These are phyloP conservation scores for Phataginus tetradactyla DNA, from an alignment of 2,797 vertebrate species.

Conservation along the genomic window DNA sequence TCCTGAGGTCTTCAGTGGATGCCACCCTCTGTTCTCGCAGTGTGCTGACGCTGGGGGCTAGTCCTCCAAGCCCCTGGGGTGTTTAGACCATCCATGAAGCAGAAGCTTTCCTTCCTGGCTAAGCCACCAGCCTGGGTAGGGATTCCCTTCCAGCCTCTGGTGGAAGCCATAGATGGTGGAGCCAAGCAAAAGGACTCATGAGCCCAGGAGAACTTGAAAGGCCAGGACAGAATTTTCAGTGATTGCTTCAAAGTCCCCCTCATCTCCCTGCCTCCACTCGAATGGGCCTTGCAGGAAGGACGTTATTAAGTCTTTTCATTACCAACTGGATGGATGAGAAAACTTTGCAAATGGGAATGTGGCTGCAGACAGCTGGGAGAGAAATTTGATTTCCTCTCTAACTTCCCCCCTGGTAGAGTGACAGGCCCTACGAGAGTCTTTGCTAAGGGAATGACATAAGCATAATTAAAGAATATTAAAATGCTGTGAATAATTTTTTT, in stretches of 20 bases:
- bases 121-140: neutral
- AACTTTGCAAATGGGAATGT: slow-evolving; percentile 59
- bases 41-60: neutral
- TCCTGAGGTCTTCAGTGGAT: neutral
- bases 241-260: slow-evolving; percentile 62
- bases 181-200: neutral
- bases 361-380: slow-evolving; percentile 30
- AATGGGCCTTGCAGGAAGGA: slow-evolving; percentile 58
- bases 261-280: slow-evolving; percentile 55
- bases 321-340: slow-evolving; percentile 72
- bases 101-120: neutral
- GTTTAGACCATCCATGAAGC: neutral
- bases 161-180: neutral
- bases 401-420: neutral
- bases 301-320: slow-evolving; percentile 71
- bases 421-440: neutral
- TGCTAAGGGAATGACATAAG: neutral
- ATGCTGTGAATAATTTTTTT: slow-evolving; percentile 61
- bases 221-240: slow-evolving; percentile 63
- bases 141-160: neutral
- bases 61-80: neutral
- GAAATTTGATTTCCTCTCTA: slow-evolving; percentile 66
- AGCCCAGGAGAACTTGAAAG: slow-evolving; percentile 60
- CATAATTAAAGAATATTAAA: slow-evolving; percentile 75
- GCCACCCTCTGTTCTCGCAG: neutral